Evolutionary conservation across 1,140 invertebrate species (phyloP).

Genomic region (Heliconius nattereri): DNA sequence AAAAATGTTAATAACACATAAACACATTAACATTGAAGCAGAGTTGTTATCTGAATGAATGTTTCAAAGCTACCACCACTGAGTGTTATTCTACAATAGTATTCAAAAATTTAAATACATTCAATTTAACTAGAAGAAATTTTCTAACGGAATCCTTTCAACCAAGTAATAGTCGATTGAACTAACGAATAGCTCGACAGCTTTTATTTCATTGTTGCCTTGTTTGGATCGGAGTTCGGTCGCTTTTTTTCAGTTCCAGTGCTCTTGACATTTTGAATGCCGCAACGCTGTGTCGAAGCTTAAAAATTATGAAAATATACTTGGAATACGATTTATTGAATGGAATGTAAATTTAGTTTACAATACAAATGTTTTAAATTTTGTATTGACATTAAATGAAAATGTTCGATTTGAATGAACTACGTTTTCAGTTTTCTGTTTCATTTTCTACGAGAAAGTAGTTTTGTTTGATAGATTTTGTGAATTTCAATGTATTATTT

Average conservation of each 20-base stretch:
- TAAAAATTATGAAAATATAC: slow-evolving; percentile 9
- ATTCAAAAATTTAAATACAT: not conserved
- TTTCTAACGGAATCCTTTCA: not conserved
- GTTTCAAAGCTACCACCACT: too few species aligned
- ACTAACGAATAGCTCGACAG: not conserved
- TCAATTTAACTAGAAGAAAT: not conserved
- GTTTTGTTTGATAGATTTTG: too few species aligned
- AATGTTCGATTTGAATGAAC: not conserved
- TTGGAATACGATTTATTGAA: not conserved
- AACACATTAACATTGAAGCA: too few species aligned
- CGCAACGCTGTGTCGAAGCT: slow-evolving; percentile 4
- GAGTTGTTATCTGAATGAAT: too few species aligned
- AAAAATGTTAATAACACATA: too few species aligned
- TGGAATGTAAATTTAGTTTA: slow-evolving; percentile 7
- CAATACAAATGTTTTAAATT: slow-evolving; percentile 11
- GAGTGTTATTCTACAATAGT: not conserved
- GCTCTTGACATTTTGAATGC: not conserved
- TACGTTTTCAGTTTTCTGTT: not conserved
- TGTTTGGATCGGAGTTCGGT: not conserved
- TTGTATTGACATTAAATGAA: not conserved
- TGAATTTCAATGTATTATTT: too few species aligned
- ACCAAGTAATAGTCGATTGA: not conserved
- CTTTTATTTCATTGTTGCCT: slow-evolving; percentile 7
- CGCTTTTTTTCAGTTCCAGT: not conserved
- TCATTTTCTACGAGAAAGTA: not conserved